Percentiles rank a stretch among this genome's conserved stretches.
Evolutionary conservation across 2,113 vertebrate genomes (phyloP).

Genomic region (Platichthys flesus): DNA sequence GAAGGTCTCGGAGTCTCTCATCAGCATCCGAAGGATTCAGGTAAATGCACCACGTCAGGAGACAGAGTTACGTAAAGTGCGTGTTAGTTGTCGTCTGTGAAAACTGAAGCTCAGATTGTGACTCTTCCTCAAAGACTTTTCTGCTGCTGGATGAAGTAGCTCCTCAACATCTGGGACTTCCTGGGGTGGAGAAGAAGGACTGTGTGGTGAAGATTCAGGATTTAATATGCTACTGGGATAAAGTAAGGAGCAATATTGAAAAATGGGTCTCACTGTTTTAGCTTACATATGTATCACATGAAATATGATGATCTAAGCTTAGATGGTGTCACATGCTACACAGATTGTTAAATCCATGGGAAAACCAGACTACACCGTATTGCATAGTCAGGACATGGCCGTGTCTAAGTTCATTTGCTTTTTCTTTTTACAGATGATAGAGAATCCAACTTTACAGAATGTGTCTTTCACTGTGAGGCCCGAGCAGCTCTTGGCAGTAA

Average conservation of each 20-base stretch:
- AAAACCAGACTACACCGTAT: neutral
- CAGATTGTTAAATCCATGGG: neutral
- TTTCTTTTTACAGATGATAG: conserved; percentile 76
- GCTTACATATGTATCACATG: neutral
- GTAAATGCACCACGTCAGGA: conserved; percentile 70
- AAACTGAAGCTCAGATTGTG: conserved; percentile 11
- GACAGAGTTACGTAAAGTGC: neutral
- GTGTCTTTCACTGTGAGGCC: conserved; percentile 87
- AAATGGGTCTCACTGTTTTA: neutral
- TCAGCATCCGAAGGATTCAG: conserved; percentile 94
- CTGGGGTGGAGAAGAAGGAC: conserved; percentile 75
- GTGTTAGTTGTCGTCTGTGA: neutral
- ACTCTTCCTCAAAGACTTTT: conserved; percentile 80
- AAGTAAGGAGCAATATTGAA: conserved; percentile 76
- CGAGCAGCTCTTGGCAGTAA: conserved; percentile 89
- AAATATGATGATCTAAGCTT: neutral
- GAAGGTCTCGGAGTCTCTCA: conserved; percentile 86
- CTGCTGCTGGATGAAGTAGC: conserved; percentile 89
- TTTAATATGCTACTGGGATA: conserved; percentile 89
- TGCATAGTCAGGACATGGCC: neutral
- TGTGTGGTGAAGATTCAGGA: conserved; percentile 83
- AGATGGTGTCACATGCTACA: neutral
- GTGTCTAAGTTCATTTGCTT: neutral
- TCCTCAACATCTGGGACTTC: conserved; percentile 63
- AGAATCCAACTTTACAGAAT: conserved; percentile 87